These are phyloP conservation scores for Cepaea hortensis DNA, from an alignment of 2,888 invertebrate species.

Conservation along the genomic window DNA sequence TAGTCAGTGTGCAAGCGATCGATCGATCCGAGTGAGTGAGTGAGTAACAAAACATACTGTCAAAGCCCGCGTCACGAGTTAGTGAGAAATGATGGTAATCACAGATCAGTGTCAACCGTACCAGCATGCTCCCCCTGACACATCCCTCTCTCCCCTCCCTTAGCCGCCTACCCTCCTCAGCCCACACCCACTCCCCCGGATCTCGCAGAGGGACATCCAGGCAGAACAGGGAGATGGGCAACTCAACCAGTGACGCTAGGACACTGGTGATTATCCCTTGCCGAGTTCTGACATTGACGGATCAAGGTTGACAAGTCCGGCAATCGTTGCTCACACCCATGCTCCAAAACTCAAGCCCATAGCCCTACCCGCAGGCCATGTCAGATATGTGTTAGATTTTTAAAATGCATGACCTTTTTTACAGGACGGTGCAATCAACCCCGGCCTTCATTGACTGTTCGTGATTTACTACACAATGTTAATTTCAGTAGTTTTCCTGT, in stretches of 20 bases:
- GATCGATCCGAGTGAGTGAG: not conserved
- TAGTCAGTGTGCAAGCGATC: not conserved
- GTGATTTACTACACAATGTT: too few relatives aligned
- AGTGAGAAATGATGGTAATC: constrained; percentile 25
- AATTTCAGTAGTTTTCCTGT: too few relatives aligned
- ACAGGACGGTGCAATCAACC: too few relatives aligned
- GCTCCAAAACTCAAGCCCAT: not conserved
- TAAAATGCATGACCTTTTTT: too few relatives aligned
- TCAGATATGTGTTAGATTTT: too few relatives aligned
- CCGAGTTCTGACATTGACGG: not conserved
- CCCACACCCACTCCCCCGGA: not conserved
- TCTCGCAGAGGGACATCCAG: not conserved
- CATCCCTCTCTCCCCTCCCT: not conserved
- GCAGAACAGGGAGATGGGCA: not conserved
- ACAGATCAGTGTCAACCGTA: constrained; percentile 30
- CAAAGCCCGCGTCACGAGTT: not conserved
- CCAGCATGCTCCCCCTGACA: constrained; percentile 14
- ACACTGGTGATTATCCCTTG: not conserved
- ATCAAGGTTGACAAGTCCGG: not conserved
- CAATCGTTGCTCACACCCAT: not conserved
- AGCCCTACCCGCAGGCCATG: too few relatives aligned
- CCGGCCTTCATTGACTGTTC: too few relatives aligned
- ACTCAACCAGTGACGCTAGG: not conserved
- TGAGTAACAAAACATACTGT: not conserved
- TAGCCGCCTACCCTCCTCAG: too few relatives aligned